Evolutionary conservation across 53 echinoderm and acorn worm genomes (phyloP), one percentile per base, ranked within the genome.

Genomic region (Hippasteria phrygiana): DNA sequence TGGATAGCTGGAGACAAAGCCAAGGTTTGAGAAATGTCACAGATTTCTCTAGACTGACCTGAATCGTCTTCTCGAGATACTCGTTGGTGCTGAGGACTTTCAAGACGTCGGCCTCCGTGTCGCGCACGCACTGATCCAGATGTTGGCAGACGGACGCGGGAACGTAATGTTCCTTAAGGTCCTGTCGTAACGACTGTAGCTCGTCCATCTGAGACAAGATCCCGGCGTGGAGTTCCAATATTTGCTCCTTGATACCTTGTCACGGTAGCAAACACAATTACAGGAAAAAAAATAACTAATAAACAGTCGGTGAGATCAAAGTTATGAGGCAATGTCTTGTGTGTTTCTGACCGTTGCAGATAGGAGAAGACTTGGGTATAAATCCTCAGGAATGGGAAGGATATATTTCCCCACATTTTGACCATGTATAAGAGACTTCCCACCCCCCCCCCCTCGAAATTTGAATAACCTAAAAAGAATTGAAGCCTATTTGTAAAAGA

Each of bases 61-160:
- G 95, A 50, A 99, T 99, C 1, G 99, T 99, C 77, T 95, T 99
- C 71, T 94, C 99, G 59, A 99, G 78, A 87, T 99, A 96, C 63
- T 99, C 99, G 70, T 99, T 99, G 8, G 99, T 99, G 62, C 96
- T 96, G 40, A 99, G 96, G 13, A 99, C 94, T 55, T 95, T 99
- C 32, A 95, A 80, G 34, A 99, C 96, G 50, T 96, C 99, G n/a
- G 96, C 96, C 78, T 99, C 99, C 0, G 96, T 94, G 45, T 96
- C 96, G 56, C 96, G 72, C 24, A 94, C 83, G 43, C 96, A 94
- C 59, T 94, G 96, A 48, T 99, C 99, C 64, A 99, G 93, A 59
- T 99, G 94, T 46, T 99, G 94, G 55, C 96, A 96, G 66, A 99
- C 94, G 3, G 96, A 93, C 16, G 50, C 77, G 32, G 96, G 99